A percentile compares a stretch with the other conserved stretches of the same genome.
These are phyloP conservation scores for Argopecten irradians DNA, from an alignment of 1,140 invertebrate species.

Conservation along the genomic window DNA sequence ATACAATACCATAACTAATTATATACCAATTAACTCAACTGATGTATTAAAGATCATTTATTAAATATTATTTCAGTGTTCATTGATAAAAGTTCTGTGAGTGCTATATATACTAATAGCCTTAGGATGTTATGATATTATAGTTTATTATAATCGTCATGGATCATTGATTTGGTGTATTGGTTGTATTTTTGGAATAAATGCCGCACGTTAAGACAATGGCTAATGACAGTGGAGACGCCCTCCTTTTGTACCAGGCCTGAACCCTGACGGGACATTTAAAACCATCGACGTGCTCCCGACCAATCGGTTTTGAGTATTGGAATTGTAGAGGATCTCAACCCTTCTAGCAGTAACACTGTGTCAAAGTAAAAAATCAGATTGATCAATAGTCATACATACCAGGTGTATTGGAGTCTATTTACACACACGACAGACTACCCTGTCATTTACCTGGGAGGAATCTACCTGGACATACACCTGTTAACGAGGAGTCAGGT, in stretches of 20 bases:
- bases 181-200: neutral
- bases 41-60: neutral
- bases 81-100: neutral
- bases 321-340: neutral
- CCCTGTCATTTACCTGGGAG: slow-evolving; percentile 1
- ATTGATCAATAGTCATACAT: neutral
- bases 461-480: slow-evolving; percentile 20
- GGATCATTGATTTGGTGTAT: neutral
- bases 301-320: neutral
- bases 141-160: neutral
- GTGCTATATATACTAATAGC: neutral
- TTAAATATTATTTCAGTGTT: too few relatives aligned
- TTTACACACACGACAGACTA: neutral
- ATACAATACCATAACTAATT: neutral
- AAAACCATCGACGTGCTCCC: neutral
- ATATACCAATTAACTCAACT: neutral
- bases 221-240: neutral
- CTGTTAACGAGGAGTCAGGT: neutral
- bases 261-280: neutral
- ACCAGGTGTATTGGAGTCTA: neutral
- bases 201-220: neutral
- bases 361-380: neutral
- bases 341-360: neutral
- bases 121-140: neutral
- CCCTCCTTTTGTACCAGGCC: neutral